phyloP scores from a whole-genome alignment of 2,888 invertebrate genomes.

The Neuroscelio doddi region DNA sequence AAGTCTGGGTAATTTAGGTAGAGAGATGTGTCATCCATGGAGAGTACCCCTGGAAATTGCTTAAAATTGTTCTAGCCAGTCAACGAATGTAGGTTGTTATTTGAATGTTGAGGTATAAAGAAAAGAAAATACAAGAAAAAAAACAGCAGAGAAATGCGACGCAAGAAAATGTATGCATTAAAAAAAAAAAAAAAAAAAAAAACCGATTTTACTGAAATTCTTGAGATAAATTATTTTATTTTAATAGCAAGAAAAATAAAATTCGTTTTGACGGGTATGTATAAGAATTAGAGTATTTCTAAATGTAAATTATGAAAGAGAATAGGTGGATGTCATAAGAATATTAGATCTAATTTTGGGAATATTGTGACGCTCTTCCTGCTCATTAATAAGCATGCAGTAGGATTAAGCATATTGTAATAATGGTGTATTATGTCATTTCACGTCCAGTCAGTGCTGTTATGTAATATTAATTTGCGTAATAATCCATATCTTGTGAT shows the following conservation, averaged over 20 bases:
- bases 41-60: neutral
- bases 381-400: conserved; percentile 49
- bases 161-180: too few species aligned
- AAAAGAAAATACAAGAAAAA: too few species aligned
- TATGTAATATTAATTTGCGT: conserved; percentile 49
- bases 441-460: conserved; percentile 36
- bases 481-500: conserved; percentile 5
- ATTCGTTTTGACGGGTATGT: too few species aligned
- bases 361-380: conserved; percentile 33
- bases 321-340: neutral
- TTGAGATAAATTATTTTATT: too few species aligned
- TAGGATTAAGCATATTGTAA: conserved; percentile 54
- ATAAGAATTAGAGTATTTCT: too few species aligned
- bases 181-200: too few species aligned
- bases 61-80: neutral
- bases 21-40: conserved; percentile 7
- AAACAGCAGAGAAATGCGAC: too few species aligned
- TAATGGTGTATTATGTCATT: conserved; percentile 51
- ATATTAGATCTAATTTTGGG: conserved; percentile 1
- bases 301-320: neutral
- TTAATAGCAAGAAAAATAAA: too few species aligned
- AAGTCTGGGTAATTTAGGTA: conserved; percentile 5
- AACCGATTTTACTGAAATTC: too few species aligned
- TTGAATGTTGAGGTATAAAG: too few species aligned
- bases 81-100: neutral